Evolutionary conservation across 2,113 vertebrate genomes (phyloP).

Genomic region (Anseranas semipalmata): DNA sequence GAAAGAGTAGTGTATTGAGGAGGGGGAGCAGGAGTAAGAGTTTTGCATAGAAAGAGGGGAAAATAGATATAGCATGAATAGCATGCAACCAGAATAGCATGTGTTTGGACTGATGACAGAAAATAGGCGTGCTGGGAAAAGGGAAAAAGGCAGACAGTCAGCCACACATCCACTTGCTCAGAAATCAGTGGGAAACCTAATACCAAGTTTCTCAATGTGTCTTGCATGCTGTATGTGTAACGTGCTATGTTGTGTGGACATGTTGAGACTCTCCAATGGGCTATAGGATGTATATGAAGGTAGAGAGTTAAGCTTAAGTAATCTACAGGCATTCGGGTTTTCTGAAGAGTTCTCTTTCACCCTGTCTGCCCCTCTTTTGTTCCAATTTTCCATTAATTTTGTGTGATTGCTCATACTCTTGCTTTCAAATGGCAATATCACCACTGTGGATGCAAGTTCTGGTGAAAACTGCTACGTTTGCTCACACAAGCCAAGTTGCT

Average conservation of each 20-base stretch:
- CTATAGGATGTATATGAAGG: background rate
- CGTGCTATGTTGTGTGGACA: background rate
- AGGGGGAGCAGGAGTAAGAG: background rate
- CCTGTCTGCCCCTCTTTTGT: constrained; percentile 1
- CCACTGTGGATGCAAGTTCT: background rate
- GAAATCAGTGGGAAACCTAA: constrained; percentile 38
- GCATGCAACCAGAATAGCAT: too few species aligned
- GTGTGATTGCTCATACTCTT: background rate
- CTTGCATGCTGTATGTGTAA: background rate
- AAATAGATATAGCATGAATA: too few species aligned
- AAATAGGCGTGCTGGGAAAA: constrained; percentile 49
- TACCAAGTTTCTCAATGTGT: background rate
- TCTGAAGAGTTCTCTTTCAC: background rate
- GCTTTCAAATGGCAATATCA: background rate
- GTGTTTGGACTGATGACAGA: constrained; percentile 53
- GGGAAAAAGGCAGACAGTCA: constrained; percentile 42
- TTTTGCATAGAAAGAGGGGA: constrained; percentile 34
- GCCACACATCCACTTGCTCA: background rate
- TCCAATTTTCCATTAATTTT: constrained; percentile 32
- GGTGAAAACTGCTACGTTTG: background rate
- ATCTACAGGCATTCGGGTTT: constrained; percentile 1
- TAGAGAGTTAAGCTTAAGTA: background rate
- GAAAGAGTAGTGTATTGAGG: background rate
- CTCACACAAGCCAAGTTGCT: background rate
- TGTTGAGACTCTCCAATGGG: background rate